phyloP scores from a whole-genome alignment of 2,113 vertebrate genomes.

The Butorides virescens region DNA sequence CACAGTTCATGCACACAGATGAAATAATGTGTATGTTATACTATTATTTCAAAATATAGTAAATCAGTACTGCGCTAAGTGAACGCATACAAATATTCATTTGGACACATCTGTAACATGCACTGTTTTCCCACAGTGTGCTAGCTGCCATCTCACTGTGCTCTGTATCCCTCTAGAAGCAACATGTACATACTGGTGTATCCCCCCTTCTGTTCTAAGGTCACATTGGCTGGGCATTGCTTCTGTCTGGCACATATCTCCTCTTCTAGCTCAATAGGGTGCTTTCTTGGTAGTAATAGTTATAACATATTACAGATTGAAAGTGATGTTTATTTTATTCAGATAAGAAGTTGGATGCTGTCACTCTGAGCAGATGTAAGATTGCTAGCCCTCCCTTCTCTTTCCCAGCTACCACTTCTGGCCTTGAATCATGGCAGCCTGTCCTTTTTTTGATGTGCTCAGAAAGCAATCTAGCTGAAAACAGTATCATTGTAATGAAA shows the following conservation, averaged over 20 bases:
- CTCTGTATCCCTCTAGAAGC: background rate
- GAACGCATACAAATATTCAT: background rate
- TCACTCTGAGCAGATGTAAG: background rate
- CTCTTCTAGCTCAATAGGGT: background rate
- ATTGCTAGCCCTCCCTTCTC: background rate
- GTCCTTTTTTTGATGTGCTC: background rate
- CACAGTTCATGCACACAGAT: background rate
- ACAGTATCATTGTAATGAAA: background rate
- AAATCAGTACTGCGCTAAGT: background rate
- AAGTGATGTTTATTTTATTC: background rate
- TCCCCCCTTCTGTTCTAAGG: background rate
- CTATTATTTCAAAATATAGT: background rate
- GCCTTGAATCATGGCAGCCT: background rate
- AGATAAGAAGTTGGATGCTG: background rate
- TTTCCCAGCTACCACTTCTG: background rate
- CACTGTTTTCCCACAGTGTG: background rate
- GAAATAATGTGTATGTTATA: background rate
- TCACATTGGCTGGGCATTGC: fast-evolving
- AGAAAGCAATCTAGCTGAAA: background rate
- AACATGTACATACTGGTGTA: background rate
- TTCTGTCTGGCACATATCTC: background rate
- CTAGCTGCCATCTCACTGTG: background rate
- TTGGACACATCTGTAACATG: background rate
- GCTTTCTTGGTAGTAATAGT: background rate
- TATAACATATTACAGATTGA: background rate